Base-by-base conservation (phyloP, 2,888 invertebrate genomes). In the Patella pellucida region DNA sequence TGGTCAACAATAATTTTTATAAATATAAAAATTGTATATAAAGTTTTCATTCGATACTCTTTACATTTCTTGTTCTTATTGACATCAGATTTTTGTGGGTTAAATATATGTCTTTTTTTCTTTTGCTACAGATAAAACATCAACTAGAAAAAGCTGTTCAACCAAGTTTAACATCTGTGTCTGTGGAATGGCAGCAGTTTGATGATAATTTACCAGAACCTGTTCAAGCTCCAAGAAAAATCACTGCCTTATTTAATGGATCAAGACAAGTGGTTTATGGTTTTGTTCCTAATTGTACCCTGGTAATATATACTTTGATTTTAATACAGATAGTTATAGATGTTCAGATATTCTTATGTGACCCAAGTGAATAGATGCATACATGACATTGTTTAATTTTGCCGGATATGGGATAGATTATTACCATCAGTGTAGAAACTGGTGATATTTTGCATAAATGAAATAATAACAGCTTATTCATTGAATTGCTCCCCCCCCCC, bases 201-300 rank as follows among this genome's bases (percentile, higher is more conserved):
- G 86, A 86, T 52, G 83, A 85, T 27, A 82, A 84, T 68, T 78
- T 79, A 7, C 80, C 83, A 12, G 70, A 81, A 11, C 85, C 85
- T 41, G 77, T 86, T 1, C 89, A 90, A 77, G 90, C 90, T 7
- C 91, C 91, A 2, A 75, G 81, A 41, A 83, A 83, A 68, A 88
- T 90, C 73, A 88, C 87, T 7, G 85, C 90, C n/a, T 81, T 91
- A 19, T 91, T 91, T 81, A 90, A 82, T 81, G 90, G 91, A 0
- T 85, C 88, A 7, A 80, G 90, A 75, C 88, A 88, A 67, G 88
- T 91, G 50, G 84, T 90, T 51, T 90, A 90, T 81, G 90, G 89
- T 41, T 89, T 87, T 83, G 88, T 89, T 3, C 84, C 86, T 14
- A 87, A 90, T 82, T 90, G 90, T 74, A 85, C 85, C 27, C 86